Evolutionary conservation across 2,888 invertebrate species (phyloP).

Genomic region (Buathra laborator): DNA sequence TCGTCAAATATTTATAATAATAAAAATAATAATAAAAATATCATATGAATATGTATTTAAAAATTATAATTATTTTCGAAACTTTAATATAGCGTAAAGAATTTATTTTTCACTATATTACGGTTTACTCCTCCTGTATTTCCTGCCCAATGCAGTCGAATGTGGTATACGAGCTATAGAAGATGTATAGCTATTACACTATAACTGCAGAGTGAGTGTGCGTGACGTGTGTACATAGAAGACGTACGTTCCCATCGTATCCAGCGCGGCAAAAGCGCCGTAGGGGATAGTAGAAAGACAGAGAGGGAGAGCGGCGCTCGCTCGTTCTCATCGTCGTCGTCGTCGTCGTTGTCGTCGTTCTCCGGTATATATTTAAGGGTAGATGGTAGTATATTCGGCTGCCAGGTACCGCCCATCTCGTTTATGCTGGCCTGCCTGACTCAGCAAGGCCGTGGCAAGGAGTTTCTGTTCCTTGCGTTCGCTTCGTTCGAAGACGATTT

Average conservation of each 20-base stretch:
- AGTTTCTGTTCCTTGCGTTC: constrained; percentile 54
- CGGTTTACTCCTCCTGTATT: constrained; percentile 43
- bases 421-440: constrained; percentile 81
- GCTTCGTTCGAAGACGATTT: constrained; percentile 77
- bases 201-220: constrained; percentile 8
- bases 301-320: constrained; percentile 16
- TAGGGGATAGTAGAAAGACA: constrained; percentile 29
- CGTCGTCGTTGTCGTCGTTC: constrained; percentile 43
- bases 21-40: no score
- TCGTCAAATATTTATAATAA: no score
- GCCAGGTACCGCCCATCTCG: constrained; percentile 82
- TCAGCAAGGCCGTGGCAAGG: constrained; percentile 75
- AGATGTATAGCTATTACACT: background rate
- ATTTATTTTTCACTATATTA: background rate
- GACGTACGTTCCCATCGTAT: constrained; percentile 37
- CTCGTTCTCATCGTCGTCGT: constrained; percentile 9
- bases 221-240: constrained; percentile 37
- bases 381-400: constrained; percentile 80
- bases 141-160: constrained; percentile 68
- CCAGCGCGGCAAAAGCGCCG: constrained; percentile 46
- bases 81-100: background rate
- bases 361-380: constrained; percentile 77
- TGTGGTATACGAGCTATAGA: constrained; percentile 9
- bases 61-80: no score
- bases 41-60: no score